A percentile compares a stretch with the other conserved stretches of the same genome.
These are phyloP conservation scores for Drosophila mulleri DNA, from an alignment of 2,888 invertebrate species.

Conservation along the genomic window DNA sequence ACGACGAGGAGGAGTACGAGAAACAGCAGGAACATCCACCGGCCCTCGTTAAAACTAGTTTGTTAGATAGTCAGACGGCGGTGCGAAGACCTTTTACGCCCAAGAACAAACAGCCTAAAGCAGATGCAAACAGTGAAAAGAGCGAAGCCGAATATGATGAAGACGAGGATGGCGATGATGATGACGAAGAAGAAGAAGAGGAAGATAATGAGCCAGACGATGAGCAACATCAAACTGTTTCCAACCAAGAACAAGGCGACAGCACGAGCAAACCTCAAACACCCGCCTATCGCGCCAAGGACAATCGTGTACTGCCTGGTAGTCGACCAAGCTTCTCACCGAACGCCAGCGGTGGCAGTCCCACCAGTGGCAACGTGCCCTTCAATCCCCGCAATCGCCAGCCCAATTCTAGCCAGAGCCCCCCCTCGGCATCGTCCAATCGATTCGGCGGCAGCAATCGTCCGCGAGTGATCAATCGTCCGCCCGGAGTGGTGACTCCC, in stretches of 20 bases:
- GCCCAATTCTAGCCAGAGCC: conserved; percentile 5
- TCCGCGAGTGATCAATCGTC: conserved; percentile 80
- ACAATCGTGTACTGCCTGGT: conserved; percentile 66
- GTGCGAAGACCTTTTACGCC: conserved; percentile 54
- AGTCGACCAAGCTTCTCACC: conserved; percentile 49
- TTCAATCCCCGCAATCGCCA: conserved; percentile 64
- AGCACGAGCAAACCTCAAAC: conserved; percentile 38
- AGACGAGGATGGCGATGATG: conserved; percentile 28
- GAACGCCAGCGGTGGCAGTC: conserved; percentile 30
- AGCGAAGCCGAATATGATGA: conserved; percentile 53
- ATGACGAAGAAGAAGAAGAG: conserved; percentile 20
- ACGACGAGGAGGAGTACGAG: conserved; percentile 44
- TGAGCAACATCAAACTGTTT: neutral
- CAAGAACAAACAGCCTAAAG: conserved; percentile 25
- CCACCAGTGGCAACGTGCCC: conserved; percentile 52
- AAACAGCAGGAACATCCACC: conserved; percentile 54
- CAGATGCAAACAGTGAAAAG: conserved; percentile 26
- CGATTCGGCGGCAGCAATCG: conserved; percentile 65
- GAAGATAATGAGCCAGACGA: conserved; percentile 2
- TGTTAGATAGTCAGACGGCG: conserved; percentile 31
- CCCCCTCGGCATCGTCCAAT: conserved; percentile 29
- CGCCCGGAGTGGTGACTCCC: conserved; percentile 72
- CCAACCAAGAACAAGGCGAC: conserved; percentile 30
- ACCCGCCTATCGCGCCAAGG: conserved; percentile 56
- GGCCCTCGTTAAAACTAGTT: conserved; percentile 31